A percentile compares a stretch with the other conserved stretches of the same genome.
These are phyloP conservation scores for Semnornis frantzii DNA, from an alignment of 2,113 vertebrate species.

Conservation along the genomic window DNA sequence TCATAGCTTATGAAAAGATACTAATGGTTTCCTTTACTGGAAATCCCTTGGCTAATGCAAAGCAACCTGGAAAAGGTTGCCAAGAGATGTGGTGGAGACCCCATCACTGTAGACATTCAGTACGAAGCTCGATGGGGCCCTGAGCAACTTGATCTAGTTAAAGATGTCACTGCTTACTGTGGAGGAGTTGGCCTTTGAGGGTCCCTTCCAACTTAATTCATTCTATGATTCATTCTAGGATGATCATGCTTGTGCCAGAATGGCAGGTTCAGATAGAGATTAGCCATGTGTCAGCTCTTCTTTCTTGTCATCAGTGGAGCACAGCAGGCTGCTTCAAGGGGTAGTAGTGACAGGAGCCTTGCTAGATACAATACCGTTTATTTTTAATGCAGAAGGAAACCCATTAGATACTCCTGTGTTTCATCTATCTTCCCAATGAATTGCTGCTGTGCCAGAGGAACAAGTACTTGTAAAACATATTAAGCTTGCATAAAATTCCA, in stretches of 20 bases:
- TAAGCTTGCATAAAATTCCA: constrained; percentile 4
- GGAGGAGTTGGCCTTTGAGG: too few relatives aligned
- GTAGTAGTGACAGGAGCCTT: neutral
- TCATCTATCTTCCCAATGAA: neutral
- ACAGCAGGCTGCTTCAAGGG: neutral
- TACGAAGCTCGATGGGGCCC: too few relatives aligned
- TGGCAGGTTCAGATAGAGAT: neutral
- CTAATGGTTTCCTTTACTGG: neutral
- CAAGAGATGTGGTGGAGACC: too few relatives aligned
- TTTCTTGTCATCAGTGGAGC: neutral
- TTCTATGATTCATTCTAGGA: neutral
- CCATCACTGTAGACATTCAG: too few relatives aligned
- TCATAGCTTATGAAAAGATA: neutral
- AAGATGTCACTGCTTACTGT: too few relatives aligned
- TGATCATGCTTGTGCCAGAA: neutral
- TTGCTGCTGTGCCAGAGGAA: neutral
- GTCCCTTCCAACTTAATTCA: too few relatives aligned
- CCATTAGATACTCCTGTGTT: neutral
- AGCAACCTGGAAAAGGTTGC: neutral
- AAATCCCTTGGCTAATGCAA: neutral
- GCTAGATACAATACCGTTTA: neutral
- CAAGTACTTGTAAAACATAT: neutral
- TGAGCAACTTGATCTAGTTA: too few relatives aligned
- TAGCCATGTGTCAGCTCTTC: neutral
- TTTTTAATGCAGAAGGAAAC: neutral